A percentile compares a stretch with the other conserved stretches of the same genome.
phyloP scores from a whole-genome alignment of 2,113 vertebrate species.

The Cyphomyrus discorhynchus region DNA sequence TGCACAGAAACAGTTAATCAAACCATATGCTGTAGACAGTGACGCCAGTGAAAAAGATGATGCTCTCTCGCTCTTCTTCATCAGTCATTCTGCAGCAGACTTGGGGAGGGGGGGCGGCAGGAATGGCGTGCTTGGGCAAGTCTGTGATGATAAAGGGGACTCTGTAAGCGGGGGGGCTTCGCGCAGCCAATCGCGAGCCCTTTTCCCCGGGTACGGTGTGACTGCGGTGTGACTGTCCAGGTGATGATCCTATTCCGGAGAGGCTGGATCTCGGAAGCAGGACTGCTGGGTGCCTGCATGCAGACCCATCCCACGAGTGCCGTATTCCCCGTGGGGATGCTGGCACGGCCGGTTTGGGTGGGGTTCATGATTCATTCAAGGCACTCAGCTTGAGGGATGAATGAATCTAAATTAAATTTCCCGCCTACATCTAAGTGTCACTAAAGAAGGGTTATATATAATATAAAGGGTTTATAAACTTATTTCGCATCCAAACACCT shows the following conservation, averaged over 20 bases:
- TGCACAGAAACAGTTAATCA: neutral
- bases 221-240: neutral
- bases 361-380: neutral
- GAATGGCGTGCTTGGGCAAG: neutral
- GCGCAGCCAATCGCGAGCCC: neutral
- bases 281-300: neutral
- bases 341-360: neutral
- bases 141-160: neutral
- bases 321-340: neutral
- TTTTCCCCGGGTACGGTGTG: neutral
- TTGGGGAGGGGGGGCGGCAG: neutral
- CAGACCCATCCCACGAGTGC: neutral
- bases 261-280: neutral
- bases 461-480: neutral
- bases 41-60: neutral
- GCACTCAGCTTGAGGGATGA: neutral
- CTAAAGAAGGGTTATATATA: neutral
- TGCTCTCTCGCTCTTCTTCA: neutral
- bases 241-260: neutral
- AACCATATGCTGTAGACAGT: neutral
- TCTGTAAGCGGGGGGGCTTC: neutral
- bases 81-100: neutral
- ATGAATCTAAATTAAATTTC: neutral
- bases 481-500: conserved; percentile 1
- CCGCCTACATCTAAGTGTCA: conserved; percentile 1